Evolutionary conservation across 2,797 vertebrate genomes (phyloP), one percentile per base, ranked within the genome.

Genomic region (Acropternis orthonyx): DNA sequence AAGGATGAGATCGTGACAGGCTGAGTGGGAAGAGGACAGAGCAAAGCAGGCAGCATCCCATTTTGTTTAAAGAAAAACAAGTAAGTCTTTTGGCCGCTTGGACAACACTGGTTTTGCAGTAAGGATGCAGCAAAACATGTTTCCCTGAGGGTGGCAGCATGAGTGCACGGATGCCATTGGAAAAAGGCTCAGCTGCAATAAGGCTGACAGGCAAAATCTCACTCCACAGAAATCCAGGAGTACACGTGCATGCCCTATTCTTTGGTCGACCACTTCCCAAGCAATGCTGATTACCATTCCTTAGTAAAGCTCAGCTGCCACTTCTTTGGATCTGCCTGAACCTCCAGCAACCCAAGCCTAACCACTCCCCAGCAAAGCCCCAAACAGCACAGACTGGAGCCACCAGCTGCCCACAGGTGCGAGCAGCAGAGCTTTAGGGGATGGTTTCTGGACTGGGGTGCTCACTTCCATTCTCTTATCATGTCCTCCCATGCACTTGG

Each of bases 141-240:
- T 58, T 77, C 49, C 94, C 94, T 72, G 81, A 67, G 65, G 89
- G 78, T 74, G 86, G 93, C 92, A 93, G 68, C 65, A 65, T 9
- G 26, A 85, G 16, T 4, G 6, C 67, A 83, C 1, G 0, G 27
- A 62, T 52, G 24, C 12, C 44, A 3, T 36, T 10, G 44, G 39
- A 66, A 85, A 36, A 24, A 23, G 22, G 15, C 20, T 79, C 48
- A 46, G 34, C 37, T 79, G 6, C 14, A 41, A 1, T 6, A 68
- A 26, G 21, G 30, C 49, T 48, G 22, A 44, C 7, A 36, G 36
- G 37, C 26, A 89, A 62, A 76, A 26, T 28, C 28, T 61, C 51
- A 52, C 37, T 34, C 30, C 68, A 14, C 0, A 8, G 54, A 76
- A 87, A 55, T 27, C 36, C 26, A 27, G n/a, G 28, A 62, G 39